Evolutionary conservation across 2,888 invertebrate species (phyloP), one percentile per base, ranked within the genome.

Genomic region (Drosophila maculinotata): DNA sequence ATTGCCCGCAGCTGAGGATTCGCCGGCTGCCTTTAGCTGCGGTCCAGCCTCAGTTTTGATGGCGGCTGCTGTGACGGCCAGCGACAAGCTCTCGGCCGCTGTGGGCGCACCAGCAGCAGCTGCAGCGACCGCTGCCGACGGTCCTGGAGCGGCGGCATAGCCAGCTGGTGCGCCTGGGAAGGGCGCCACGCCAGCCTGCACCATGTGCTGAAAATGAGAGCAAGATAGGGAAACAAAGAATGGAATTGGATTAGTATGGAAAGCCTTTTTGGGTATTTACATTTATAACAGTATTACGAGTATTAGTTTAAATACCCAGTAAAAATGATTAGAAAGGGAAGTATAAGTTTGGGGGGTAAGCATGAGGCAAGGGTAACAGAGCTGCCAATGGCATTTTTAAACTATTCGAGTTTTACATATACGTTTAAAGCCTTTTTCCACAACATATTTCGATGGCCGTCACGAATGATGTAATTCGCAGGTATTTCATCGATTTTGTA

Each of bases 181-280:
- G 57, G 91, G 91, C 80, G 90, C n/a, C 76, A 91, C 91, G 69
- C 91, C 90, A 69, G 91, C 89, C 76, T 91, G 91, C 90, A 91
- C 91, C 90, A 91, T 90, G 87, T 91, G 92, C 91, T 91, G 77
- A 6, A 89, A 65, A 79, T 10, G 30, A 41, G 9, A 47, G 20
- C 20, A 4, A 14, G 38, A 38, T 9, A 47, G 12, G 23, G 17
- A 23, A 7, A 47, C 4, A 73, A 10, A 53, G 38, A 41, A 28
- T 39, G 54, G 28, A 39, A n/a, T 25, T 23, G 64, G 86, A 82
- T 85, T 85, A 80, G 79, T 79, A 52, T 48, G 60, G 57, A 67
- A 54, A 41, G 52, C 25, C 47, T 30, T 59, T 41, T 38, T 47
- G 42, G n/a, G 30, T 63, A 44, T 63, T 47, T 56, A 45, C 49